Percentiles rank a stretch among this genome's conserved stretches.
Conservation (phyloP, 2,113 vertebrate species). For the Dasyprocta punctata region DNA sequence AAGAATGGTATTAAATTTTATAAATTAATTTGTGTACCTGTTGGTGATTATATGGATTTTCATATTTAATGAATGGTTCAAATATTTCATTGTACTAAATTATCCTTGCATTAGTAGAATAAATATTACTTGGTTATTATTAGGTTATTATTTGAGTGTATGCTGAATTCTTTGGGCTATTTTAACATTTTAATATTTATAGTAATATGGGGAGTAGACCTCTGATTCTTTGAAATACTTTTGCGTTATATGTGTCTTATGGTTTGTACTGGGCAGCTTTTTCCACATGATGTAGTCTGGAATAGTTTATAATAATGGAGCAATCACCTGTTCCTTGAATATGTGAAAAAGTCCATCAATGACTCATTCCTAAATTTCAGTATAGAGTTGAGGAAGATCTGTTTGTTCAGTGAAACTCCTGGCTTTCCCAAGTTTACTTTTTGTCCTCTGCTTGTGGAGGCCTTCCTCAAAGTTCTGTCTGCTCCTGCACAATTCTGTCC, state of each 20-base stretch:
- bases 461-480: background rate
- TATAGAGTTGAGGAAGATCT: background rate
- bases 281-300: background rate
- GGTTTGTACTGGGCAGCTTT: background rate
- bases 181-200: constrained; percentile 22
- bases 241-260: background rate
- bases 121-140: background rate
- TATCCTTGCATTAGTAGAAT: background rate
- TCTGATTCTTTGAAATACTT: background rate
- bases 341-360: background rate
- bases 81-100: background rate
- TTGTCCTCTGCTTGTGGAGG: background rate
- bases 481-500: background rate
- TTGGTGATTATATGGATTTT: background rate
- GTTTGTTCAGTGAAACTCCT: background rate
- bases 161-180: background rate
- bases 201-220: background rate
- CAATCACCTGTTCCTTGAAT: background rate
- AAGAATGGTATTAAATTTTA: background rate
- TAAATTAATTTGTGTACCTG: background rate
- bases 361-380: background rate
- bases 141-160: background rate
- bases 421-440: background rate
- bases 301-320: background rate
- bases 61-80: background rate